Evolutionary conservation across 2,797 vertebrate genomes (phyloP), one percentile per base, ranked within the genome.

Genomic region (Myotis myotis): DNA sequence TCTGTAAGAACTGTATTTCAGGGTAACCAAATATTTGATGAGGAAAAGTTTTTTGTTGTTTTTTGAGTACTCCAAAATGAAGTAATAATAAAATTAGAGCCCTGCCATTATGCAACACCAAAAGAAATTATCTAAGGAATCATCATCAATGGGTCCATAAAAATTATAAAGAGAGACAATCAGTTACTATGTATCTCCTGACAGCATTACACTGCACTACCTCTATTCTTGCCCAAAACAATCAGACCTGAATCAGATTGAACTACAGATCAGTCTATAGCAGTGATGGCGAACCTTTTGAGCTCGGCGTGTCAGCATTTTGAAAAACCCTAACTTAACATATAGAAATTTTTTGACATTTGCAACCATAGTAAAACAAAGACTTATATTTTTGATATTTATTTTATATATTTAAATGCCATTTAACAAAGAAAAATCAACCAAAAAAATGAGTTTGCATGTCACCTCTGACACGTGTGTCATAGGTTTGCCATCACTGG

Each of bases 31-130:
- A 75, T 64, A 57, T 33, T 78, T 96, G 78, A 80, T 30, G 38
- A 80, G 23, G 10, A 17, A 60, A 36, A 23, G 66, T 75, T 90
- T 87, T 95, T 64, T 75, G 85, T 85, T 95, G 57, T 94, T 89
- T 79, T 64, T 47, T 85, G 28, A 74, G 23, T 89, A 72, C n/a
- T 93, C 33, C 53, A 60, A 94, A 79, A 91, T 66, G 36, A 83
- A 83, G 13, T 72, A 83, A 78, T 86, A 66, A 71, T 92, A 51
- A 84, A 91, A 85, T 87, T 76, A 91, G 9, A 66, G 33, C 30
- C 91, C 16, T 79, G 41, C 11, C n/a, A 91, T 80, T 96, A 87
- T 88, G 25, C 25, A 94, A 28, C 19, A 28, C 17, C 83, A 95
- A 76, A 49, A 80, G n/a, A 94, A 97, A 71, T 75, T n/a, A 51